These are phyloP conservation scores for Epinotia nisella DNA, from an alignment of 2,888 invertebrate genomes.

Conservation along the genomic window DNA sequence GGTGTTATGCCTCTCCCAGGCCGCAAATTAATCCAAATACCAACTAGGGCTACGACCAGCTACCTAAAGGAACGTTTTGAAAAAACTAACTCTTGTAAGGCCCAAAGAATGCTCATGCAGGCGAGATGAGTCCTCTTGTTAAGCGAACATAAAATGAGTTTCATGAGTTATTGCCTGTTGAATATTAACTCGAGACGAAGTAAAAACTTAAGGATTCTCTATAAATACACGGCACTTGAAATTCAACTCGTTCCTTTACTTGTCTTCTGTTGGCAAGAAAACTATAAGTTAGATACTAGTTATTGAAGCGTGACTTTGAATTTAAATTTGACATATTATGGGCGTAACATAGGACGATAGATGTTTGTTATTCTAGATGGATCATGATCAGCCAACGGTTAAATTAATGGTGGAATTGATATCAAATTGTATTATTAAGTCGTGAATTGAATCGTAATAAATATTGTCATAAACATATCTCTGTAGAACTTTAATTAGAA, in stretches of 20 bases:
- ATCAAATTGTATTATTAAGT: conserved; percentile 6
- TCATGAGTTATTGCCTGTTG: conserved; percentile 44
- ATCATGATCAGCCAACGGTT: not conserved
- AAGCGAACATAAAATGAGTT: conserved; percentile 38
- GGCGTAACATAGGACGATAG: not conserved
- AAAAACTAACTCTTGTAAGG: conserved; percentile 35
- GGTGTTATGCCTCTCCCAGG: not conserved
- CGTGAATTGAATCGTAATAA: conserved; percentile 13
- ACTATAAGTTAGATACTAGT: conserved; percentile 40
- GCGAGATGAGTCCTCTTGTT: conserved; percentile 15
- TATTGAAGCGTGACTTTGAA: conserved; percentile 39
- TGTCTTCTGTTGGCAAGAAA: conserved; percentile 30
- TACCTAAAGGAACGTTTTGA: not conserved
- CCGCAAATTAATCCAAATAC: conserved; percentile 24
- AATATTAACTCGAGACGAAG: conserved; percentile 40
- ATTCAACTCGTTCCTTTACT: conserved; percentile 38
- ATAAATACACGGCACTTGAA: conserved; percentile 44
- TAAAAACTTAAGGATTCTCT: conserved; percentile 44
- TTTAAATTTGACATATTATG: conserved; percentile 21
- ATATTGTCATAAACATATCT: conserved; percentile 4
- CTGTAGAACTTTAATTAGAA: not conserved
- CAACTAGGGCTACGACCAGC: conserved; percentile 22
- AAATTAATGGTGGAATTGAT: conserved; percentile 21
- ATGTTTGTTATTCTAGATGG: conserved; percentile 25
- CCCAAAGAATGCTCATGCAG: conserved; percentile 10